Conservation (phyloP, 2,888 invertebrate genomes). For the Cephus pulcher region DNA sequence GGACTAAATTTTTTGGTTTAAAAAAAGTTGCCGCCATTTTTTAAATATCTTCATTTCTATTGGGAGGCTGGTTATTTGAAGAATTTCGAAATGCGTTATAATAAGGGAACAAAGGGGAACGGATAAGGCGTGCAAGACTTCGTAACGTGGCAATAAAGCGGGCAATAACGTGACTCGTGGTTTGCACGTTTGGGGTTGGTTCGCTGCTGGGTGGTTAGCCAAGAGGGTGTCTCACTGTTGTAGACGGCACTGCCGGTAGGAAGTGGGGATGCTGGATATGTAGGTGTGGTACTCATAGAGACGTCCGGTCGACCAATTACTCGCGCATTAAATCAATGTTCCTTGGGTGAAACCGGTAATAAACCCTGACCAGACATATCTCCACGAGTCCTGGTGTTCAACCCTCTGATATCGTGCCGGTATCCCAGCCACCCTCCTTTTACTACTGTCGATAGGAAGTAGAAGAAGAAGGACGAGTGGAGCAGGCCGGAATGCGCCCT, state of each 20-base stretch:
- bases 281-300: conserved; percentile 54
- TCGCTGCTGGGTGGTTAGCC: conserved; percentile 43
- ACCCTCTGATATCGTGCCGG: background rate
- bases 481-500: conserved; percentile 54
- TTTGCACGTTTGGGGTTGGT: conserved; percentile 7
- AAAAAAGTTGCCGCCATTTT: too few relatives aligned
- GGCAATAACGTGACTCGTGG: conserved; percentile 51
- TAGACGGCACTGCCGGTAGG: conserved; percentile 13
- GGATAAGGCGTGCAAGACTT: background rate
- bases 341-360: conserved; percentile 57
- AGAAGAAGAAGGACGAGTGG: conserved; percentile 15
- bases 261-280: conserved; percentile 17
- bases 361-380: conserved; percentile 45
- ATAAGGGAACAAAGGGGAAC: background rate
- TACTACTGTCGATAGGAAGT: too few relatives aligned
- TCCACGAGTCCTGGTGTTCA: conserved; percentile 11
- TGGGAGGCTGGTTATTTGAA: too few relatives aligned
- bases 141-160: conserved; percentile 47
- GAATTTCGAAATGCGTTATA: too few relatives aligned
- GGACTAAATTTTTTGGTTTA: too few relatives aligned
- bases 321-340: conserved; percentile 66
- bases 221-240: conserved; percentile 30
- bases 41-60: too few relatives aligned
- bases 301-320: conserved; percentile 65
- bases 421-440: background rate